Evolutionary conservation across 2,113 vertebrate species (phyloP).

Genomic region (Regulus satrapa): DNA sequence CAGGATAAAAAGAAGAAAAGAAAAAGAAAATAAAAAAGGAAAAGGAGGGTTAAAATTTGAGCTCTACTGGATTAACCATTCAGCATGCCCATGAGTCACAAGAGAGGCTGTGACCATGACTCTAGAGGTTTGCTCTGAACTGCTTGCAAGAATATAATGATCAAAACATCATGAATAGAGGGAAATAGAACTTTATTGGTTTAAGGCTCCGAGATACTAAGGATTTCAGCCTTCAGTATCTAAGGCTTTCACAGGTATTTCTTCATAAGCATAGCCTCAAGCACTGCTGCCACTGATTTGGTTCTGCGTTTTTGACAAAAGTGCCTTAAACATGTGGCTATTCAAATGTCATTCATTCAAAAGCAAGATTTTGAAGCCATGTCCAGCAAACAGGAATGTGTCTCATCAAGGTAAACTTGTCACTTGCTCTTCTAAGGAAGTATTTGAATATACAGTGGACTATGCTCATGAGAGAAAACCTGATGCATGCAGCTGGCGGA

Average conservation of each 20-base stretch:
- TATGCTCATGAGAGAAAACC: constrained; percentile 88
- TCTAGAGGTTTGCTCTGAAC: constrained; percentile 77
- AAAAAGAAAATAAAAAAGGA: not conserved
- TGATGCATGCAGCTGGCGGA: constrained; percentile 83
- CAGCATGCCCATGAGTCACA: constrained; percentile 84
- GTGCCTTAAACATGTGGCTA: not conserved
- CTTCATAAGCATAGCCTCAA: constrained; percentile 88
- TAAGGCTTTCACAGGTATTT: constrained; percentile 86
- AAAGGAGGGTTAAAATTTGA: constrained; percentile 71
- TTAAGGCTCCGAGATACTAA: constrained; percentile 89
- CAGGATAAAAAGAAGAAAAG: constrained; percentile 68
- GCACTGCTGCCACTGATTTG: constrained; percentile 54
- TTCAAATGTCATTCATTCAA: constrained; percentile 23
- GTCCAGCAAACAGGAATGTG: not conserved
- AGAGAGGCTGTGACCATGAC: constrained; percentile 80
- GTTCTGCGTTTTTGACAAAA: constrained; percentile 39
- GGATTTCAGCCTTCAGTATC: constrained; percentile 84
- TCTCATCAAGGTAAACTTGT: constrained; percentile 1
- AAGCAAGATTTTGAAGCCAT: constrained; percentile 34
- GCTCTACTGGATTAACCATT: constrained; percentile 88
- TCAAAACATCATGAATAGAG: constrained; percentile 83
- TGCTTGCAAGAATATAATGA: constrained; percentile 78
- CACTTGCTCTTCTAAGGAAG: constrained; percentile 48
- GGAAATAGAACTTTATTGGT: constrained; percentile 77
- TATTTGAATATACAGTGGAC: constrained; percentile 59